These are phyloP conservation scores for Boloria selene DNA, from an alignment of 2,888 invertebrate genomes.

Conservation along the genomic window DNA sequence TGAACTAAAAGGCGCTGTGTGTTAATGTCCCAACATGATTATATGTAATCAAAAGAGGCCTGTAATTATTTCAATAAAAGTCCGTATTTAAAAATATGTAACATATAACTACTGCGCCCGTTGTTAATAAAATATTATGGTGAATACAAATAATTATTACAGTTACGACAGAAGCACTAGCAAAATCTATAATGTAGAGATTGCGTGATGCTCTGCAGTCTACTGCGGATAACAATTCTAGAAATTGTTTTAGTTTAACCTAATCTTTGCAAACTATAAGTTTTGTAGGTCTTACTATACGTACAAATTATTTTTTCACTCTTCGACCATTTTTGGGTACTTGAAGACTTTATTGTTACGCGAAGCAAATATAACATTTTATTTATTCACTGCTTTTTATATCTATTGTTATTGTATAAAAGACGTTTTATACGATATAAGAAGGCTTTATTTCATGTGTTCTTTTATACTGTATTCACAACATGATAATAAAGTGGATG, in stretches of 20 bases:
- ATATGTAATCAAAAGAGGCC: no score
- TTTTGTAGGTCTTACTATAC: conserved; percentile 4
- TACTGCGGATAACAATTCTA: conserved; percentile 15
- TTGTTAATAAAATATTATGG: conserved; percentile 6
- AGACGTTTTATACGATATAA: no score
- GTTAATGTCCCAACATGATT: no score
- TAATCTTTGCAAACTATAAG: conserved; percentile 9
- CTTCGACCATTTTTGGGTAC: background rate
- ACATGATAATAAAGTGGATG: no score
- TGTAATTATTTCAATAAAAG: no score
- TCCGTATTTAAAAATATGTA: background rate
- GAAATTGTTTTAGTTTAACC: conserved; percentile 20
- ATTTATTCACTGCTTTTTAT: no score
- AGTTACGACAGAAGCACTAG: conserved; percentile 3
- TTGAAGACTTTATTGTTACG: background rate
- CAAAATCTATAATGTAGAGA: conserved; percentile 19
- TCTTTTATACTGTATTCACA: no score
- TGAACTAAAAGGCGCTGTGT: no score
- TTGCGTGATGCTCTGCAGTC: conserved; percentile 23
- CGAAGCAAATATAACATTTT: no score
- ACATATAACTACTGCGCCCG: background rate
- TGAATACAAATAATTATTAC: conserved; percentile 13
- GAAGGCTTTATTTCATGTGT: no score
- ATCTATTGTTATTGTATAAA: no score
- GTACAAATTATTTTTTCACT: background rate